Conservation (phyloP, 2,888 invertebrate genomes). For the Acheta domesticus region DNA sequence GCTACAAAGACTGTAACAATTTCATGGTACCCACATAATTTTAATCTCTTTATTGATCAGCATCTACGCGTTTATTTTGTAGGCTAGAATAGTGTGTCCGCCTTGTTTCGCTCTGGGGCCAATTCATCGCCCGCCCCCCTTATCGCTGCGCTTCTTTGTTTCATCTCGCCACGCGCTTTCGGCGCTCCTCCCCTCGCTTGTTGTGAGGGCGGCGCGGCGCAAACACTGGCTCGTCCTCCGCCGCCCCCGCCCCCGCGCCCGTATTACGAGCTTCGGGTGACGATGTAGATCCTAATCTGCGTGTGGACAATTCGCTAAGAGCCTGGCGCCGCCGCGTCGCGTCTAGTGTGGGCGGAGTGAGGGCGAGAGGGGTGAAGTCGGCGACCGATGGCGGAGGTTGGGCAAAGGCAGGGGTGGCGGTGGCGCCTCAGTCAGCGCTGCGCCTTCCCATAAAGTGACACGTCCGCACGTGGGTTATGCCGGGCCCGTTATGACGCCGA, state of each 20-base stretch:
- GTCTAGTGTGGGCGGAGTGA: not conserved
- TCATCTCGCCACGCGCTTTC: not conserved
- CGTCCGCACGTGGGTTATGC: conserved; percentile 8
- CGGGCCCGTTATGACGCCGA: not conserved
- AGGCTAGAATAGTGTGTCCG: too few species aligned
- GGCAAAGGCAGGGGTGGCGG: not conserved
- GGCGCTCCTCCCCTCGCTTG: not conserved
- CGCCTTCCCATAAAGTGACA: not conserved
- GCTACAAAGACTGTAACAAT: too few species aligned
- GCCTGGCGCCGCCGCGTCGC: not conserved
- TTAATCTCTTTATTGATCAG: too few species aligned
- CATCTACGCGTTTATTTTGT: too few species aligned
- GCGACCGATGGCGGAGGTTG: not conserved
- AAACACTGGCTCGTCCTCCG: not conserved
- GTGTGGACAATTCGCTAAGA: not conserved
- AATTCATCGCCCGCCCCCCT: too few species aligned
- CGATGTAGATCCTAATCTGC: conserved; percentile 18
- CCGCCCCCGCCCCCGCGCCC: not conserved
- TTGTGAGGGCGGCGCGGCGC: not conserved
- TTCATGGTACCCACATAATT: too few species aligned
- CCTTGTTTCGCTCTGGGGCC: too few species aligned
- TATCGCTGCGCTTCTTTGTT: not conserved
- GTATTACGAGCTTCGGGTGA: not conserved
- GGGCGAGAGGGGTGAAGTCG: not conserved
- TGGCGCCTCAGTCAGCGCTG: not conserved